Evolutionary conservation across 1,140 invertebrate species (phyloP).

Genomic region (Brachionus rotundiformis): DNA sequence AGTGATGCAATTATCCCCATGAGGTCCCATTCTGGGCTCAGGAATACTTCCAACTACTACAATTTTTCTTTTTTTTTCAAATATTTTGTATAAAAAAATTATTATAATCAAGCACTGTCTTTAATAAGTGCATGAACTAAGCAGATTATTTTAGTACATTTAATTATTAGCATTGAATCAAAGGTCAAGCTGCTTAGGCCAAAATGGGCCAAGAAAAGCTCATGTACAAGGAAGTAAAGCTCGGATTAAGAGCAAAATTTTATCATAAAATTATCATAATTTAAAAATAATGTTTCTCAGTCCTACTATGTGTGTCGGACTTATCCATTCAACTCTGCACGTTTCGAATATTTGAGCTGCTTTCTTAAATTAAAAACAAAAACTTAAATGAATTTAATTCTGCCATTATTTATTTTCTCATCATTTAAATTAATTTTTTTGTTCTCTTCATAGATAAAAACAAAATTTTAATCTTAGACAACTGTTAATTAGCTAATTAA

Average conservation of each 20-base stretch:
- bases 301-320: neutral
- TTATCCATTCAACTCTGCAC: neutral
- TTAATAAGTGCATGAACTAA: neutral
- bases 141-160: neutral
- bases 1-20: too few relatives aligned
- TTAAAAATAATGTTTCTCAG: neutral
- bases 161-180: neutral
- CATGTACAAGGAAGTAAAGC: neutral
- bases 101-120: too few relatives aligned
- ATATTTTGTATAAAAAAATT: too few relatives aligned
- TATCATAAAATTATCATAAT: constrained; percentile 13
- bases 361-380: neutral
- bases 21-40: too few relatives aligned
- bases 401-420: constrained; percentile 18
- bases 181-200: neutral
- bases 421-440: neutral
- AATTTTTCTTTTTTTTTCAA: too few relatives aligned
- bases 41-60: too few relatives aligned
- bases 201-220: neutral
- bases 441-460: neutral
- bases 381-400: constrained; percentile 1
- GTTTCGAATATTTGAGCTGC: neutral
- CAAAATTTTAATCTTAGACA: neutral
- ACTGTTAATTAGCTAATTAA: constrained; percentile 47
- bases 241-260: neutral